Evolutionary conservation across 2,888 invertebrate genomes (phyloP), one percentile per base, ranked within the genome.

Genomic region (Euproctis similis): DNA sequence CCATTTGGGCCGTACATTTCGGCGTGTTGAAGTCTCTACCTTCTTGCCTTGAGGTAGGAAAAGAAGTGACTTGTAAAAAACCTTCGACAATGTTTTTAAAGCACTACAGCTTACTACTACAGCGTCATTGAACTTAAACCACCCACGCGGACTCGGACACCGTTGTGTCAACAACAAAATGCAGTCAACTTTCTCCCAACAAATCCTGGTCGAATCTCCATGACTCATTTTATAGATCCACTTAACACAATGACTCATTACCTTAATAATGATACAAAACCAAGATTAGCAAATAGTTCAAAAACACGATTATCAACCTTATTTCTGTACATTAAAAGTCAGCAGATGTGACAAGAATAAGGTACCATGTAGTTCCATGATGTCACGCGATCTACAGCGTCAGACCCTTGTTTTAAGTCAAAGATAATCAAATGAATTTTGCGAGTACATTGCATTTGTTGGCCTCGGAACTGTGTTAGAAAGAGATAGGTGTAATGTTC

Each of bases 161-260:
- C 51, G 45, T 50, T 56, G 56, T 66, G 70, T 73, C 73, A 75
- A 74, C 73, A 76, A 74, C 64, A 75, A 51, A 52, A 50, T 43
- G 38, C 43, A 46, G 39, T 50, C 34, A 39, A 39, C 39, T 52
- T 53, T 53, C 48, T 53, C 43, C 41, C 34, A 34, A 47, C 47
- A 49, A 53, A 46, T 35, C 38, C 49, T 46, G 46, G 39, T 31
- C 35, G 46, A 41, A 43, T 47, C 48, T 21, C 36, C 42, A 45
- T 76, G 76, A 76, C 46, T 77, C 76, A 77, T 65, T 64, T 60
- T 66, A 70, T 71, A 70, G 66, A 63, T 51, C 61, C 59, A 66
- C 56, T 54, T 53, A 46, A 53, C 34, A 30, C 61, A 63, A 62
- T 80, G 78, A 81, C 66, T 77, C 77, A 81, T 75, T 74, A 68